Conservation (phyloP, 2,113 vertebrate species). For the Zosterops pallidus region DNA sequence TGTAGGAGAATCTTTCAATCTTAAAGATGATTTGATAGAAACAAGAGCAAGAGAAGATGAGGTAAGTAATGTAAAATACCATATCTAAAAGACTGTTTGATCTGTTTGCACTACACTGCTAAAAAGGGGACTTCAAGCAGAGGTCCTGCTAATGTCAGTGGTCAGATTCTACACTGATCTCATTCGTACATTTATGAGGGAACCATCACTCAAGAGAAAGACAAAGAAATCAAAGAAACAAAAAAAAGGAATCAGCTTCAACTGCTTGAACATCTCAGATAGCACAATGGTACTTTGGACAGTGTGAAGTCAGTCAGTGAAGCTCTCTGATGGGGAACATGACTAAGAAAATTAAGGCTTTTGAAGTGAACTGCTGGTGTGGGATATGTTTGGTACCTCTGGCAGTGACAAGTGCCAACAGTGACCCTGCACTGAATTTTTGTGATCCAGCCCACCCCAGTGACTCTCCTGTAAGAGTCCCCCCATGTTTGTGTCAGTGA, state of each 20-base stretch:
- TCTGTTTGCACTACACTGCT: background rate
- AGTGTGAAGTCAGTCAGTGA: background rate
- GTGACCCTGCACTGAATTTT: background rate
- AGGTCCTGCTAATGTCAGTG: background rate
- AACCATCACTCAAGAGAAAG: background rate
- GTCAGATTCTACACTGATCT: background rate
- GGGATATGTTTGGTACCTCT: background rate
- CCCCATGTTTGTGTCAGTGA: accelerated
- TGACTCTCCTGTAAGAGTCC: background rate
- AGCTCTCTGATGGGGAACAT: background rate
- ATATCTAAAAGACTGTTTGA: background rate
- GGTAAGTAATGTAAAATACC: background rate
- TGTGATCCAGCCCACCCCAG: background rate
- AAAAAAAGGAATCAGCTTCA: background rate
- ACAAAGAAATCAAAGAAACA: background rate
- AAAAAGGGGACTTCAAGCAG: background rate
- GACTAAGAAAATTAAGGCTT: background rate
- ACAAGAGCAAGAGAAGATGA: background rate
- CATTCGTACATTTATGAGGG: background rate
- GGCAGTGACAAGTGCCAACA: background rate
- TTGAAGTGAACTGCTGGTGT: background rate
- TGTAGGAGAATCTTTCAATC: background rate
- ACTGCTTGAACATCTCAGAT: background rate
- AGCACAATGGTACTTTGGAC: background rate
- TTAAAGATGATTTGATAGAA: background rate